Percentiles rank a stretch among this genome's conserved stretches.
Evolutionary conservation across 2,797 vertebrate genomes (phyloP).

Genomic region (Sphaeramia orbicularis): DNA sequence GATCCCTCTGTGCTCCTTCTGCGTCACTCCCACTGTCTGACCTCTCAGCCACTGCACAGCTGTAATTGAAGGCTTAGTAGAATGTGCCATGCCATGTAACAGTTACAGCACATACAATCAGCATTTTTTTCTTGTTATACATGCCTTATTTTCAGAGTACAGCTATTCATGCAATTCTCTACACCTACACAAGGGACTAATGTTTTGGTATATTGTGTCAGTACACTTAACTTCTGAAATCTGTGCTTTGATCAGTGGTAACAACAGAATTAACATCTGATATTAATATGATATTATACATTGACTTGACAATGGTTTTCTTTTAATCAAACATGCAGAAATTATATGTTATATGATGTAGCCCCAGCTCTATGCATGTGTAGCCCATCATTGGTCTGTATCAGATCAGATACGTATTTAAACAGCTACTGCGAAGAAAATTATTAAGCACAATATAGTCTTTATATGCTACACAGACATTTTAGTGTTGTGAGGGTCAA

Average conservation of each 20-base stretch:
- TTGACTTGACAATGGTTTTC: too few species aligned
- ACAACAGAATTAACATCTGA: not conserved
- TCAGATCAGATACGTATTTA: too few species aligned
- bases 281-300: too few species aligned
- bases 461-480: too few species aligned
- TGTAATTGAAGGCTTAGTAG: slow-evolving; percentile 76
- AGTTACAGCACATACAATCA: slow-evolving; percentile 60
- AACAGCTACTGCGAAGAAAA: too few species aligned
- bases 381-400: too few species aligned
- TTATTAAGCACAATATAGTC: too few species aligned
- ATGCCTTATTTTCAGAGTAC: slow-evolving; percentile 12
- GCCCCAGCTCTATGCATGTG: too few species aligned
- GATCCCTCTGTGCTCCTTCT: slow-evolving; percentile 67
- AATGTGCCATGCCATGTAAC: slow-evolving; percentile 43
- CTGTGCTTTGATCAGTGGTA: not conserved
- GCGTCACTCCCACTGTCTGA: slow-evolving; percentile 73
- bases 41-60: slow-evolving; percentile 63
- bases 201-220: not conserved
- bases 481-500: too few species aligned
- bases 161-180: slow-evolving; percentile 5
- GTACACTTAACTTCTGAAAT: not conserved
- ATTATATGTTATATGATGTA: too few species aligned
- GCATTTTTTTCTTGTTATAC: slow-evolving; percentile 42
- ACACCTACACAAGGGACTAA: not conserved
- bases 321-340: too few species aligned